Conservation (phyloP, 2,113 vertebrate genomes). For the Anhinga anhinga region DNA sequence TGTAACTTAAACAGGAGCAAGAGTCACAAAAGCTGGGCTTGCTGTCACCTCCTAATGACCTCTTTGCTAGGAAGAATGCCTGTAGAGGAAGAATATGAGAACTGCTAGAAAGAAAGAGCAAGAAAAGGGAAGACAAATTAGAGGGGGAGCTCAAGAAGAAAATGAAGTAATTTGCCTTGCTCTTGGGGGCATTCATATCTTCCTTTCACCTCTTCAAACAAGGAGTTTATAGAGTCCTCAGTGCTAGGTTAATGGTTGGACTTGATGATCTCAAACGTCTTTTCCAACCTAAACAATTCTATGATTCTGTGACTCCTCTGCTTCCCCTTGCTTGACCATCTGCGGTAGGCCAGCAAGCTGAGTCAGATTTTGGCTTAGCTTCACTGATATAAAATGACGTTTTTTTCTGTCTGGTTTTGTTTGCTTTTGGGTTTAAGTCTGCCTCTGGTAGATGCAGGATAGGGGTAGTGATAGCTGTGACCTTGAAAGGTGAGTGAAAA, state of each 20-base stretch:
- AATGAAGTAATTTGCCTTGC: background rate
- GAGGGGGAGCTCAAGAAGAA: background rate
- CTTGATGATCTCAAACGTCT: too few species aligned
- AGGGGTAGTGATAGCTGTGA: background rate
- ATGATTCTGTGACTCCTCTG: background rate
- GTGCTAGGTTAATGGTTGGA: too few species aligned
- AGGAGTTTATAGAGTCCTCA: background rate
- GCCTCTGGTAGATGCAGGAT: background rate
- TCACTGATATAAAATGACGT: background rate
- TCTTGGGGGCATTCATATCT: background rate
- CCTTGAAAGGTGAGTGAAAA: background rate
- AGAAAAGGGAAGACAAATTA: background rate
- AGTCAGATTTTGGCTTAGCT: constrained; percentile 1
- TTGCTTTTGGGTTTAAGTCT: background rate
- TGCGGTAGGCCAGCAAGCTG: background rate
- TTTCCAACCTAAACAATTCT: too few species aligned
- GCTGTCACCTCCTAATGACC: background rate
- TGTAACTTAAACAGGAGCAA: background rate
- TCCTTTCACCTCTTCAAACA: background rate
- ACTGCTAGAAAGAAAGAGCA: background rate
- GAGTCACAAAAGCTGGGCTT: background rate
- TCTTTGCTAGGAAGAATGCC: background rate
- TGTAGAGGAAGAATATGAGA: background rate
- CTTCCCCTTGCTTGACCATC: background rate
- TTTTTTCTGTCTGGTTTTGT: background rate